These are phyloP conservation scores for Craseonycteris thonglongyai DNA, from an alignment of 2,113 vertebrate species.

Conservation along the genomic window DNA sequence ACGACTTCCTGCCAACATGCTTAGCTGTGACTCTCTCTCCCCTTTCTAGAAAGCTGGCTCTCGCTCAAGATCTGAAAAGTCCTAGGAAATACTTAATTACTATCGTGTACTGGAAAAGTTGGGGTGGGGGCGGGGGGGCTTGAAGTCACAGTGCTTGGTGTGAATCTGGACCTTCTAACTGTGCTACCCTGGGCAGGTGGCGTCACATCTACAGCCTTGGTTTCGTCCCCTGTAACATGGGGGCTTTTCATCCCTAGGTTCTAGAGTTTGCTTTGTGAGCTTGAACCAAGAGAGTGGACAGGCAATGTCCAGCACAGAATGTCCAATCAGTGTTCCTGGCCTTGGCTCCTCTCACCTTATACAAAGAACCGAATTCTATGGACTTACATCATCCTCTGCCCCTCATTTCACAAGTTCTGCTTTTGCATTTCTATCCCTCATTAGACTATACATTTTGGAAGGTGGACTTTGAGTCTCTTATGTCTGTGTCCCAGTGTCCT, in stretches of 20 bases:
- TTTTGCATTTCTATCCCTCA: not conserved
- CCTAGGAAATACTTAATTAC: not conserved
- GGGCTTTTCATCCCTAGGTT: not conserved
- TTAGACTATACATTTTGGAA: not conserved
- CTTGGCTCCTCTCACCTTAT: not conserved
- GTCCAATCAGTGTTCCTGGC: not conserved
- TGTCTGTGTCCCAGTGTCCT: not conserved
- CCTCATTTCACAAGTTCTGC: not conserved
- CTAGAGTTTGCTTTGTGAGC: not conserved
- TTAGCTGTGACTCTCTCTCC: not conserved
- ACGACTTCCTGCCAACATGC: not conserved
- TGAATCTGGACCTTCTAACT: not conserved
- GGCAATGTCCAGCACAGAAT: not conserved
- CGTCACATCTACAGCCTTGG: not conserved
- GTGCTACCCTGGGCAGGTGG: not conserved
- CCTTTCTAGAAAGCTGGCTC: not conserved
- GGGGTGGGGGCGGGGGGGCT: not conserved
- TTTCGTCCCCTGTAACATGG: not conserved
- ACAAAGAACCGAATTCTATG: not conserved
- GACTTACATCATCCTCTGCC: not conserved
- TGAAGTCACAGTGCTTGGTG: not conserved
- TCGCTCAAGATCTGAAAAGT: slow-evolving; percentile 8
- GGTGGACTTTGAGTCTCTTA: not conserved
- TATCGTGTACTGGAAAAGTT: not conserved
- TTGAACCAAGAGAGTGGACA: not conserved